Evolutionary conservation across 2,888 invertebrate species (phyloP).

Genomic region (Nephrocerus scutellatus): DNA sequence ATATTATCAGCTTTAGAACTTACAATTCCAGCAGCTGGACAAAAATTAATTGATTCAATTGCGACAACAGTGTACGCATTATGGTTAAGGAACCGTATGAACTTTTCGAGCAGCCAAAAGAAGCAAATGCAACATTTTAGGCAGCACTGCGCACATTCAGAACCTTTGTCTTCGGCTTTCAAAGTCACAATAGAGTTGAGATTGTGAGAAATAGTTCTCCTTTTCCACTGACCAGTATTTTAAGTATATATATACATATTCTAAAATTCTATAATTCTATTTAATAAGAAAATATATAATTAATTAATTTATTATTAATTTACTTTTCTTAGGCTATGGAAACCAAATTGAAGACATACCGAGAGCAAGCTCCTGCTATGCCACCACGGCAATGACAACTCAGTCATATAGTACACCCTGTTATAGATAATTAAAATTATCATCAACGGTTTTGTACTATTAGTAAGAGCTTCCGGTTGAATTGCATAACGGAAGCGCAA

Average conservation of each 20-base stretch:
- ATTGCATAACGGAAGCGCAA: too few relatives aligned
- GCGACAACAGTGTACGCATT: constrained; percentile 93
- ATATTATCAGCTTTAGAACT: constrained; percentile 31
- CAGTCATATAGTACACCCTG: constrained; percentile 15
- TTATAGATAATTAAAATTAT: constrained; percentile 26
- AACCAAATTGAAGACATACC: constrained; percentile 47
- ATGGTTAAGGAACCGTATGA: constrained; percentile 85
- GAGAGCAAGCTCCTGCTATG: constrained; percentile 41
- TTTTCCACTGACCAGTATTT: too few relatives aligned
- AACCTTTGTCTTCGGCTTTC: constrained; percentile 62
- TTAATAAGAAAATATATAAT: constrained; percentile 13
- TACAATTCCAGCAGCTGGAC: constrained; percentile 82
- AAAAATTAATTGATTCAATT: constrained; percentile 85
- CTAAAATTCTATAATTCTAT: constrained; percentile 1
- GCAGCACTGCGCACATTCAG: constrained; percentile 67
- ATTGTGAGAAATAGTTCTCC: too few relatives aligned
- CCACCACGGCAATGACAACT: constrained; percentile 45
- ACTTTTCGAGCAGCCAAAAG: constrained; percentile 84
- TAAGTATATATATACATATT: constrained; percentile 2
- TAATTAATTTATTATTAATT: constrained; percentile 17
- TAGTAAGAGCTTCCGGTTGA: too few relatives aligned
- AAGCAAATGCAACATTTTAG: constrained; percentile 82
- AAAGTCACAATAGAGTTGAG: constrained; percentile 65
- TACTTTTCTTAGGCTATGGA: constrained; percentile 42
- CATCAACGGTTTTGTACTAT: constrained; percentile 23